These are phyloP conservation scores for Corythoichthys intestinalis DNA, from an alignment of 2,113 vertebrate genomes.

Conservation along the genomic window DNA sequence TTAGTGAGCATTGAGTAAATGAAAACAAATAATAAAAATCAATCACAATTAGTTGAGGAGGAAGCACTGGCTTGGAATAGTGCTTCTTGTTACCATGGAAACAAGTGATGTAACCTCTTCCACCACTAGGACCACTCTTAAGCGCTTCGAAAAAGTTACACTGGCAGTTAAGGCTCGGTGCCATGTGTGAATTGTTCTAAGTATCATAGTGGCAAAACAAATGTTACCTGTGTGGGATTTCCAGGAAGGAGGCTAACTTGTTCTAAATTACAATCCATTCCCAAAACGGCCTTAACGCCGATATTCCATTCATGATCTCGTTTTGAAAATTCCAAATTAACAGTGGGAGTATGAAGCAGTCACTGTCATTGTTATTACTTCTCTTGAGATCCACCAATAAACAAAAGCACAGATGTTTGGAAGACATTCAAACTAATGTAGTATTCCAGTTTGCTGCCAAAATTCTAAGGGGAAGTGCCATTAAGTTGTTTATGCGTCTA, in stretches of 20 bases:
- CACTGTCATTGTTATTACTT: background rate
- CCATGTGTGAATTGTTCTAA: background rate
- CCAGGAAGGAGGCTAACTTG: background rate
- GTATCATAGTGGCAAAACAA: background rate
- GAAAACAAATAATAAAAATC: constrained; percentile 29
- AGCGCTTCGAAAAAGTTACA: background rate
- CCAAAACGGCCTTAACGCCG: background rate
- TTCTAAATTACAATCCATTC: background rate
- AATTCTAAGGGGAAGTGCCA: background rate
- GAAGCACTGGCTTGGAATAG: constrained; percentile 26
- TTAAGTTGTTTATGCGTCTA: background rate
- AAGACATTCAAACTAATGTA: background rate
- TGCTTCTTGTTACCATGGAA: constrained; percentile 65
- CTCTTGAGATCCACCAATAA: background rate
- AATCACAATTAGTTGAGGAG: constrained; percentile 34
- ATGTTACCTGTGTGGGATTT: background rate
- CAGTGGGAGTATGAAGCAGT: background rate
- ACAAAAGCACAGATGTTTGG: constrained; percentile 4
- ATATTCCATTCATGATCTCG: background rate
- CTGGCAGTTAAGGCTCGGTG: background rate
- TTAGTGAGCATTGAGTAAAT: background rate
- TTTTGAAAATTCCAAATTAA: background rate
- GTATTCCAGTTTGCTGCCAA: background rate
- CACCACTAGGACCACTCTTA: background rate
- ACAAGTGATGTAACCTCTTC: constrained; percentile 22